Evolutionary conservation across 2,888 invertebrate species (phyloP).

Genomic region (Microctonus aethiopoides): DNA sequence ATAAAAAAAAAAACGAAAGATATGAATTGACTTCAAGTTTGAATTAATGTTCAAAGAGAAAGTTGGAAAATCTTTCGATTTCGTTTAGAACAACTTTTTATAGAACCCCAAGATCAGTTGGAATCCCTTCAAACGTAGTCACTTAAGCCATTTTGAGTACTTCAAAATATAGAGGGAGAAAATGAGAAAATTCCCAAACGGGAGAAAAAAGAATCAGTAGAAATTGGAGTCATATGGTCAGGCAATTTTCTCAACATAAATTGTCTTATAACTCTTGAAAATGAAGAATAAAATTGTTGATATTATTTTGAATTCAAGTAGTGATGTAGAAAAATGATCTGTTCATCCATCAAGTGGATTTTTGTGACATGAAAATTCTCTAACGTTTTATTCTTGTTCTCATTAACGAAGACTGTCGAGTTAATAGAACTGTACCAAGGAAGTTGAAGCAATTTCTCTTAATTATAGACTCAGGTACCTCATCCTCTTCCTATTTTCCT

Average conservation of each 20-base stretch:
- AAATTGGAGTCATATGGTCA: constrained; percentile 5
- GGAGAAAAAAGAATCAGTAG: not conserved
- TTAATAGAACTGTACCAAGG: not conserved
- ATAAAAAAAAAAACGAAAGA: not conserved
- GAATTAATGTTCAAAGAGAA: not conserved
- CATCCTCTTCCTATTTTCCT: not conserved
- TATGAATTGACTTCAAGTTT: not conserved
- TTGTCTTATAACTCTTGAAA: constrained; percentile 1
- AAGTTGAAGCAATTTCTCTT: not conserved
- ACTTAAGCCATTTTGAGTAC: constrained; percentile 19
- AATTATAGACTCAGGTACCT: constrained; percentile 8
- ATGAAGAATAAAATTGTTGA: not conserved
- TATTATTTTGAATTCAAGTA: not conserved
- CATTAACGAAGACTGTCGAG: not conserved
- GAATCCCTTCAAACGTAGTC: constrained; percentile 22
- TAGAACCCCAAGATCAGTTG: not conserved
- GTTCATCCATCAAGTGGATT: not conserved
- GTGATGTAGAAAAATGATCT: not conserved
- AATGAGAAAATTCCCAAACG: not conserved
- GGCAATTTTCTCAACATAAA: not conserved
- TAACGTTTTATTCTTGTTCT: not conserved
- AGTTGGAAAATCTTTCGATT: constrained; percentile 5
- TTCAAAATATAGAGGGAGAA: not conserved
- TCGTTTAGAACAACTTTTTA: not conserved
- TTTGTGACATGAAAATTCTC: not conserved